Evolutionary conservation across 2,888 invertebrate species (phyloP), one percentile per base, ranked within the genome.

Genomic region (Acanthosoma haemorrhoidale): DNA sequence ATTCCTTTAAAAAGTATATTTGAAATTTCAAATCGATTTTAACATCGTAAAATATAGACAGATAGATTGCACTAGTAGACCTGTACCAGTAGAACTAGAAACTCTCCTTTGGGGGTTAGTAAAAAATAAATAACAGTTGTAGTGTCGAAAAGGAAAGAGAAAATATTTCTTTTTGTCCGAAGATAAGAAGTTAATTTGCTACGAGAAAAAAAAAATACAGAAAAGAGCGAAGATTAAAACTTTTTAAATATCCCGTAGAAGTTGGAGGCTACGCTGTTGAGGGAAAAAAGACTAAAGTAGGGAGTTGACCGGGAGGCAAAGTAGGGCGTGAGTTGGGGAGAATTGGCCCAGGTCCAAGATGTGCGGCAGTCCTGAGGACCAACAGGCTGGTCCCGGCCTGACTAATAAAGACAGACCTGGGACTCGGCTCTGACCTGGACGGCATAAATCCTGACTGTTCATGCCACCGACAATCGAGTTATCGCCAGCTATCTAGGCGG

Each of bases 341-440:
- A 51, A 11, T 51, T 51, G 51, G 51, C 11, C 5, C 25, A 6
- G 1, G 13, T 29, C 51, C 51, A n/a, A n/a, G n/a, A n/a, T n/a
- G n/a, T n/a, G n/a, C n/a, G n/a, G n/a, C n/a, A 51, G 51, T n/a
- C 2, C 21, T n/a, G 4, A n/a, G 51, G 11, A 13, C 51, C 51
- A 51, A 51, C 51, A 51, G 51, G 51, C 51, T 51, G 25, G 4
- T 51, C 51, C 29, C 29, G n/a, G 51, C 1, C 51, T n/a, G n/a
- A n/a, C n/a, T 51, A 51, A 25, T 51, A 51, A 51, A 25, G 51
- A 51, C 51, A 25, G n/a, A n/a, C n/a, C n/a, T n/a, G n/a, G n/a
- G n/a, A n/a, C n/a, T n/a, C n/a, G n/a, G n/a, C n/a, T n/a, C 43
- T 43, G 21, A 13, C 43, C 25, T 25, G 13, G 2, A 3, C 32